Evolutionary conservation across 2,888 invertebrate genomes (phyloP), one percentile per base, ranked within the genome.

Genomic region (Eristalis tenax): DNA sequence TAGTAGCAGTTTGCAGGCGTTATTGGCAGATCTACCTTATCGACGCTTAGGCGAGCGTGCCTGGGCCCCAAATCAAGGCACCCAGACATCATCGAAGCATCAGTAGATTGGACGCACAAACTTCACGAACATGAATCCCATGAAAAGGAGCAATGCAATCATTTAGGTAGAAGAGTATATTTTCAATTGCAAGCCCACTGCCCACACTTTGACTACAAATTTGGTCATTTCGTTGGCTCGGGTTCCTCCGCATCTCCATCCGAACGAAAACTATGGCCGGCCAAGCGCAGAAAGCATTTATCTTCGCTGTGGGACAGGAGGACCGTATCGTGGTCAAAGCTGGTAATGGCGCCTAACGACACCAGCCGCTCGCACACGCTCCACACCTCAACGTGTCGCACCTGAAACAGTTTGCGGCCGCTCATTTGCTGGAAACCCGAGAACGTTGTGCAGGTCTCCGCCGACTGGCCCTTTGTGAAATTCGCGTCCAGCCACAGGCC

Each of bases 401-500:
- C 94, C 32, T 92, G 91, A 93, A 97, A 98, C 81, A 95, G 93
- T 89, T 96, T 95, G 68, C 95, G 95, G 89, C 95, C 94, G 91
- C 95, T 94, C 89, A 97, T 94, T 90, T 96, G 96, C 43, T 95
- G 94, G 93, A 96, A 97, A 88, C 96, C 96, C 68, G 94, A 94
- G 93, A 94, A 98, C 0, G 98, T 97, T 83, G 96, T 97, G 92
- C 97, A 98, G 0, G 96, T 95, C 89, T 96, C 95, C 56, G 96
- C 95, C 0, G 96, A 96, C 76, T 95, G 95, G 1, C 98, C 97
- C 88, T 94, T 94, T 26, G 97, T 97, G 93, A 97, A 98, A 56
- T 97, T 96, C 66, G 95, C 95, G 90, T 96, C 95, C 61, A 98
- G 91, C 96, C 97, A 98, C 0, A 98, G 93, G 0, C 97, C 98